A percentile compares a stretch with the other conserved stretches of the same genome.
Evolutionary conservation across 2,797 vertebrate species (phyloP).

Genomic region (Chelidonichthys spinosus): DNA sequence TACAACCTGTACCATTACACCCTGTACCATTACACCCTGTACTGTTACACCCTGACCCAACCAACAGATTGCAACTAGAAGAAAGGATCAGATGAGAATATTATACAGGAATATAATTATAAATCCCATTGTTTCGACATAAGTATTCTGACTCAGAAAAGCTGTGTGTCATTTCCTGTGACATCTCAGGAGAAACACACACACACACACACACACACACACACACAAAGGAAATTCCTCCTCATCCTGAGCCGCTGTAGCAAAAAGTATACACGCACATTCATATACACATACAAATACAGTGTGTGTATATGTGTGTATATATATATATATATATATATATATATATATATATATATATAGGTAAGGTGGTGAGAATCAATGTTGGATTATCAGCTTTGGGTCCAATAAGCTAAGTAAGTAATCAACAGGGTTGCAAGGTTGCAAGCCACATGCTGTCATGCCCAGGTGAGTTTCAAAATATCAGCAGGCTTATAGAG

Average conservation of each 20-base stretch:
- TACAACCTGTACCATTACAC: no score
- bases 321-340: no score
- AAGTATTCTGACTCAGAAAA: constrained; percentile 19
- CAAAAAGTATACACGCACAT: not conserved
- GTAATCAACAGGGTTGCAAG: no score
- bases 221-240: constrained; percentile 11
- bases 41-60: not conserved
- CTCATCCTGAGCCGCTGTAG: constrained; percentile 1
- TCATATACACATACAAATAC: not conserved
- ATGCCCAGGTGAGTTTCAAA: no score
- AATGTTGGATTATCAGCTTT: no score
- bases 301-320: no score
- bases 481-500: not conserved
- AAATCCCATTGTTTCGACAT: constrained; percentile 15
- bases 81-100: not conserved
- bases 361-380: no score
- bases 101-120: not conserved
- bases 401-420: no score
- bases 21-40: no score
- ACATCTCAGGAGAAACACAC: not conserved
- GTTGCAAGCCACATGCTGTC: no score
- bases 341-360: no score
- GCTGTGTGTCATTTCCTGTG: constrained; percentile 18
- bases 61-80: not conserved
- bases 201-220: constrained; percentile 6